Conservation (phyloP, 2,113 vertebrate genomes). For the Oxygymnocypris stewartii region DNA sequence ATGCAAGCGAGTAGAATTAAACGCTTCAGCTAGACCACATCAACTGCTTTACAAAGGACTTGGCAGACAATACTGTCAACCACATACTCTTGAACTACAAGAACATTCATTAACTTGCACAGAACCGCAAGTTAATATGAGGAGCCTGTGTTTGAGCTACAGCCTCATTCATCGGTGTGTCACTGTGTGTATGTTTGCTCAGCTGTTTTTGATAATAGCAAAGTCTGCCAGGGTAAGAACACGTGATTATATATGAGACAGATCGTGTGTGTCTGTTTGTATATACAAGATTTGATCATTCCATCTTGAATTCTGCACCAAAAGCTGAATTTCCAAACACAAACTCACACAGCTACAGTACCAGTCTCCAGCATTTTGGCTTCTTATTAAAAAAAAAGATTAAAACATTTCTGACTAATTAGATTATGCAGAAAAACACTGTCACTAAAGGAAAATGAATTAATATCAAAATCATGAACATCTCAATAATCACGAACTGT, state of each 20-base stretch:
- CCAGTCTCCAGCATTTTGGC: not conserved
- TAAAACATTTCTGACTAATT: not conserved
- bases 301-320: not conserved
- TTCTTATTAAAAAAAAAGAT: not conserved
- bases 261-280: not conserved
- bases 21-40: not conserved
- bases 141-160: not conserved
- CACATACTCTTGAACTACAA: not conserved
- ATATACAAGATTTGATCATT: constrained; percentile 1
- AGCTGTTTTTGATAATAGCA: not conserved
- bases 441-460: too few relatives aligned
- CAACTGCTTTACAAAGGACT: not conserved
- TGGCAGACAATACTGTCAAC: not conserved
- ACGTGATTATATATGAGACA: not conserved
- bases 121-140: not conserved
- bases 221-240: not conserved
- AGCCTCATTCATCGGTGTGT: not conserved
- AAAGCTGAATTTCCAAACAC: not conserved
- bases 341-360: not conserved
- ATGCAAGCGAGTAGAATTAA: not conserved
- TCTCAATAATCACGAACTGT: too few relatives aligned
- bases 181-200: not conserved
- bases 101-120: not conserved
- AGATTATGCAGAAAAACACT: too few relatives aligned
- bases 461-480: too few relatives aligned